A percentile compares a stretch with the other conserved stretches of the same genome.
phyloP scores from a whole-genome alignment of 2,797 vertebrate genomes.

The Notoglanidium macrostoma region DNA sequence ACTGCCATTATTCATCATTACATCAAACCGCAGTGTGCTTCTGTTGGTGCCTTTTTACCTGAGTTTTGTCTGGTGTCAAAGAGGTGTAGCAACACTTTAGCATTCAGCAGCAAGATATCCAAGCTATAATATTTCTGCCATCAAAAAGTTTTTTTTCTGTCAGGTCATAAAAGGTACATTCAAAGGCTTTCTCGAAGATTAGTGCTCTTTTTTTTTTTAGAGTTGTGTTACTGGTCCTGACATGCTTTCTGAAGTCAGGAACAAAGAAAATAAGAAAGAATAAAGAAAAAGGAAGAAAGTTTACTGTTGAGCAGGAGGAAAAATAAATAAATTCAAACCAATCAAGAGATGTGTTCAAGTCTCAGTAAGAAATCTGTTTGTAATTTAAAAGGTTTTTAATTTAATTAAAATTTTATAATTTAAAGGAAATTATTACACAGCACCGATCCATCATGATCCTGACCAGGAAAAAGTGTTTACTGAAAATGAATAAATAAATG shows the following conservation, averaged over 20 bases:
- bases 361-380: not conserved
- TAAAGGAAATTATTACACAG: not conserved
- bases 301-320: not conserved
- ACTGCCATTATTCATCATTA: slow-evolving; percentile 19
- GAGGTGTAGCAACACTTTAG: slow-evolving; percentile 10
- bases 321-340: not conserved
- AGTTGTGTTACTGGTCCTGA: slow-evolving; percentile 19
- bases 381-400: too few species aligned
- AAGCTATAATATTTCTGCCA: slow-evolving; percentile 21
- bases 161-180: slow-evolving; percentile 19
- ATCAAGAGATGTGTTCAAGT: not conserved
- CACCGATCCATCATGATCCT: not conserved
- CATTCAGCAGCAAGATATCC: slow-evolving; percentile 15
- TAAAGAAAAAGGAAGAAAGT: not conserved
- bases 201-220: slow-evolving; percentile 26
- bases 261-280: not conserved
- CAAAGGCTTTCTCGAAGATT: slow-evolving; percentile 46
- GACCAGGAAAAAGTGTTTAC: not conserved
- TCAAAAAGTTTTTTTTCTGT: slow-evolving; percentile 32
- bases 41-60: slow-evolving; percentile 3
- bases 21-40: not conserved
- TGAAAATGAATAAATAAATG: not conserved
- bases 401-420: too few species aligned
- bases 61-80: slow-evolving; percentile 11
- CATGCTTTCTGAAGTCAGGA: slow-evolving; percentile 21